Evolutionary conservation across 1,140 invertebrate genomes (phyloP).

Genomic region (Alviniconcha marisindica): DNA sequence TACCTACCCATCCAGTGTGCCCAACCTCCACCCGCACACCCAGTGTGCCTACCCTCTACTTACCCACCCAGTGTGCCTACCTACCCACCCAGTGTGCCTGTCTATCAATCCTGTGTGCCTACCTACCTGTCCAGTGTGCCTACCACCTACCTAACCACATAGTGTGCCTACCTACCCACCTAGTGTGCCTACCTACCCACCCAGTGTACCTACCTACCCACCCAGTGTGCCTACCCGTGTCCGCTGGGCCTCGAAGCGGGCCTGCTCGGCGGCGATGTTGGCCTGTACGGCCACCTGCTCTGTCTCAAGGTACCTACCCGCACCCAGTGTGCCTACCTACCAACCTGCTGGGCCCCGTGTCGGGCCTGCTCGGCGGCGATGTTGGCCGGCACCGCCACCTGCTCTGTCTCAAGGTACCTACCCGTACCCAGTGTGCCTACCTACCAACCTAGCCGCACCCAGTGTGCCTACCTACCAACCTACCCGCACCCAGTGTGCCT

Average conservation of each 20-base stretch:
- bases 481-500: too few relatives aligned
- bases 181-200: slow-evolving; percentile 66
- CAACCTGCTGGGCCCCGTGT: slow-evolving; percentile 59
- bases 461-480: too few relatives aligned
- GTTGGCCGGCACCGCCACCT: slow-evolving; percentile 57
- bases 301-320: too few relatives aligned
- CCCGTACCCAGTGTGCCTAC: too few relatives aligned
- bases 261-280: slow-evolving; percentile 59
- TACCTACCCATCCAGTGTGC: too few relatives aligned
- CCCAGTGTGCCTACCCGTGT: slow-evolving; percentile 38
- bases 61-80: too few relatives aligned
- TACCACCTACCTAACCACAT: slow-evolving; percentile 61
- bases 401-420: slow-evolving; percentile 71
- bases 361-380: slow-evolving; percentile 62
- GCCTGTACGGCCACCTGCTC: slow-evolving; percentile 60
- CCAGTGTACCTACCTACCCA: too few relatives aligned
- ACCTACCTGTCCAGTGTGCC: slow-evolving; percentile 54
- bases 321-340: too few relatives aligned
- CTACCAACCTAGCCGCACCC: too few relatives aligned
- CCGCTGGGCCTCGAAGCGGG: slow-evolving; percentile 61
- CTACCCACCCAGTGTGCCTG: too few relatives aligned
- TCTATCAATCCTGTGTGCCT: too few relatives aligned
- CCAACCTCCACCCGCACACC: slow-evolving; percentile 56
- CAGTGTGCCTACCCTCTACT: too few relatives aligned
- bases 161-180: slow-evolving; percentile 56